phyloP scores from a whole-genome alignment of 2,113 vertebrate species.

The Calypte anna region DNA sequence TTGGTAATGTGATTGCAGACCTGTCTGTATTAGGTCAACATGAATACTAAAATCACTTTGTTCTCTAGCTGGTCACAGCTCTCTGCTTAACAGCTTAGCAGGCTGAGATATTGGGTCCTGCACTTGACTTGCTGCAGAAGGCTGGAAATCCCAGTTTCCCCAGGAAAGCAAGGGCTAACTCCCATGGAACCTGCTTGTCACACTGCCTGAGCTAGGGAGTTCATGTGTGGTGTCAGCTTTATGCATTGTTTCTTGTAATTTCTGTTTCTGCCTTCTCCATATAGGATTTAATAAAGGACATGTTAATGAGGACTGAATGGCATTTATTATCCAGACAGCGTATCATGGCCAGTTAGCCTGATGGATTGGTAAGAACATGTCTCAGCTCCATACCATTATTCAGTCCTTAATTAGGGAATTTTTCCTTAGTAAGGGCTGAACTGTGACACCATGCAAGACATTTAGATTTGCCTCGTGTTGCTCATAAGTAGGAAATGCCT shows the following conservation, averaged over 20 bases:
- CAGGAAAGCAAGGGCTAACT: background rate
- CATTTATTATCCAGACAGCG: conserved; percentile 27
- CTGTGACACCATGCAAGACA: background rate
- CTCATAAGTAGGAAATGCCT: background rate
- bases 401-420: conserved; percentile 1
- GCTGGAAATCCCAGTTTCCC: background rate
- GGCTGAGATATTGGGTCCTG: background rate
- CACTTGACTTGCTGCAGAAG: background rate
- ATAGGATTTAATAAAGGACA: background rate
- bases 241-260: background rate
- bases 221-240: background rate
- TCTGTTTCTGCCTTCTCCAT: background rate
- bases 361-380: conserved; percentile 14
- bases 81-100: background rate
- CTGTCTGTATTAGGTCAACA: background rate
- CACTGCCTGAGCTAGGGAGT: background rate
- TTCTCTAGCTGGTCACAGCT: background rate
- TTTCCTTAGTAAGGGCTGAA: conserved; percentile 9
- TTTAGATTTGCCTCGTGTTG: background rate
- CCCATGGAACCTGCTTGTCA: background rate
- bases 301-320: conserved; percentile 5
- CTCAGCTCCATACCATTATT: background rate
- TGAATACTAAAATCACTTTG: background rate
- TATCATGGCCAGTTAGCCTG: conserved; percentile 36
- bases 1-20: background rate